Evolutionary conservation across 2,797 vertebrate species (phyloP).

Genomic region (Protosalanx chinensis): DNA sequence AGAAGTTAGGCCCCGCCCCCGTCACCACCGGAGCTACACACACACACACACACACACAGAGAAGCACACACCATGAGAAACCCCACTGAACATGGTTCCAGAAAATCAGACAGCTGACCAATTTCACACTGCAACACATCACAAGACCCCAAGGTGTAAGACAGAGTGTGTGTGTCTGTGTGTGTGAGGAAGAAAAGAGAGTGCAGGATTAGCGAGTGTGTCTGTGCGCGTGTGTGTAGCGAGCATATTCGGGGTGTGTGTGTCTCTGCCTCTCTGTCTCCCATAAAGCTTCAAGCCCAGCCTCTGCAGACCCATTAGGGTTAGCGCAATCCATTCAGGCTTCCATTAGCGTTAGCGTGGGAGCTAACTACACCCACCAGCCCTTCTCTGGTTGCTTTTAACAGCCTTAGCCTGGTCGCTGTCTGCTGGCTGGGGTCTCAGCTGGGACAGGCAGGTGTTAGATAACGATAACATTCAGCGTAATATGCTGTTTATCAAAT

Average conservation of each 20-base stretch:
- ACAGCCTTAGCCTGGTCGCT: not conserved
- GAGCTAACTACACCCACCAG: conserved; percentile 9
- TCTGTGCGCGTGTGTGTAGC: too few relatives aligned
- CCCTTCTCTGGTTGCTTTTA: conserved; percentile 9
- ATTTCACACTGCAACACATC: too few relatives aligned
- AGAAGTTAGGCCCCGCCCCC: conserved; percentile 90
- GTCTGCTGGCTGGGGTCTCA: not conserved
- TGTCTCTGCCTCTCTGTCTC: not conserved
- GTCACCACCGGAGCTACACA: conserved; percentile 87
- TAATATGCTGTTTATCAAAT: too few relatives aligned
- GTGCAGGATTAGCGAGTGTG: too few relatives aligned
- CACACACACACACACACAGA: conserved; percentile 32
- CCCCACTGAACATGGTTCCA: not conserved
- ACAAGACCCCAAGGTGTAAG: too few relatives aligned
- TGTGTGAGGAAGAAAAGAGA: too few relatives aligned
- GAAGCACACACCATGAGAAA: not conserved
- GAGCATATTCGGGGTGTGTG: not conserved
- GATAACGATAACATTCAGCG: not conserved
- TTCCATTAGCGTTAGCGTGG: conserved; percentile 1
- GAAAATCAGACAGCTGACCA: too few relatives aligned
- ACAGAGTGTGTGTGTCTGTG: too few relatives aligned
- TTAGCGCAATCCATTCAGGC: not conserved
- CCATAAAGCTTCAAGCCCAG: not conserved
- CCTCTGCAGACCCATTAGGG: not conserved
- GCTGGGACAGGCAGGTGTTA: not conserved